phyloP scores from a whole-genome alignment of 2,797 vertebrate species.

The Zalophus californianus region DNA sequence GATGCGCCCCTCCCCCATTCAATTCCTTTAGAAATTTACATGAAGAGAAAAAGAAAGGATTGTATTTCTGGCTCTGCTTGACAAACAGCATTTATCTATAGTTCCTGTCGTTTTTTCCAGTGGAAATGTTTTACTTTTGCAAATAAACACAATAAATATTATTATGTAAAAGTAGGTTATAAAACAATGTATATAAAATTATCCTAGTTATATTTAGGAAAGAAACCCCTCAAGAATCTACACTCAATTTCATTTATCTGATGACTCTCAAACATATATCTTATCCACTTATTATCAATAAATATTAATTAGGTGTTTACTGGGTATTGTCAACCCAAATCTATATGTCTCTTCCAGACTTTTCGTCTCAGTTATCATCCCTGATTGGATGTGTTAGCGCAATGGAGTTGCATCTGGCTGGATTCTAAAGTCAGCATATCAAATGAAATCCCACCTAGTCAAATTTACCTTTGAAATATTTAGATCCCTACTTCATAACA shows the following conservation, averaged over 20 bases:
- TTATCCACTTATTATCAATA: not conserved
- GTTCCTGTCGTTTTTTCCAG: not conserved
- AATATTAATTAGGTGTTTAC: not conserved
- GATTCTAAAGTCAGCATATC: not conserved
- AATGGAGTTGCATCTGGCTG: not conserved
- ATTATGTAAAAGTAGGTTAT: constrained; percentile 12
- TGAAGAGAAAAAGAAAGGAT: not conserved
- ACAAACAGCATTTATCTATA: not conserved
- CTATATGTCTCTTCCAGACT: not conserved
- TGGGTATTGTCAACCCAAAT: not conserved
- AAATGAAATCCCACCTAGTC: not conserved
- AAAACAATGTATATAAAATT: not conserved
- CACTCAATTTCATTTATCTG: constrained; percentile 1
- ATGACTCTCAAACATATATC: not conserved
- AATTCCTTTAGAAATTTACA: not conserved
- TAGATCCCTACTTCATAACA: not conserved
- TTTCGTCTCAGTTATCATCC: constrained; percentile 19
- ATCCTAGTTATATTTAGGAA: not conserved
- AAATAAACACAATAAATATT: not conserved
- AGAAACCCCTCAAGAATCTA: not conserved
- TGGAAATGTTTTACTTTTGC: constrained; percentile 22
- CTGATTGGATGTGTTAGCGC: not conserved
- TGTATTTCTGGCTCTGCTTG: not conserved
- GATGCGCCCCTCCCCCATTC: not conserved
- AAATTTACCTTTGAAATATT: not conserved